These are phyloP conservation scores for Nemotelus nigrinus DNA, from an alignment of 2,888 invertebrate species.

Conservation along the genomic window DNA sequence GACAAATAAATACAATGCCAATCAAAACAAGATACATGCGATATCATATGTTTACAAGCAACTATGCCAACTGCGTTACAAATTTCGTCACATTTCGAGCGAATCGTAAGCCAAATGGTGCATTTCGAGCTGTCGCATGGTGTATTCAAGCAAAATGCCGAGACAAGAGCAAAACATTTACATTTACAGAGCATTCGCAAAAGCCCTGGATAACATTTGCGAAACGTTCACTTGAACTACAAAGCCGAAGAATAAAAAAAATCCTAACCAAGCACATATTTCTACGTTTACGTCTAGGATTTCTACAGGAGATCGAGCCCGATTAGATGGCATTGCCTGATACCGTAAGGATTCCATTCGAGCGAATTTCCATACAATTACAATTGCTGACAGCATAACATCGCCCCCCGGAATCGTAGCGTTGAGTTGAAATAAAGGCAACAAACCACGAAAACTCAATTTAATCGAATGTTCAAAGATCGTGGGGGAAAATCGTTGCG, in stretches of 20 bases:
- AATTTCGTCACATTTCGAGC: slow-evolving; percentile 15
- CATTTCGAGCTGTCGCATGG: slow-evolving; percentile 7
- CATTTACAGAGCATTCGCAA: slow-evolving; percentile 16
- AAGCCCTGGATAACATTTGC: slow-evolving; percentile 24
- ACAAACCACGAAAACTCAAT: slow-evolving; percentile 37
- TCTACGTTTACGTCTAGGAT: neutral
- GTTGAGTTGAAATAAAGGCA: slow-evolving; percentile 11
- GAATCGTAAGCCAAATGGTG: slow-evolving; percentile 21
- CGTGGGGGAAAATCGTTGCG: neutral
- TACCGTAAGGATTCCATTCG: slow-evolving; percentile 36
- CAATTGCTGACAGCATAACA: slow-evolving; percentile 38
- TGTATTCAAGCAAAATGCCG: slow-evolving; percentile 1
- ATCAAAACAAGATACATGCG: slow-evolving; percentile 6
- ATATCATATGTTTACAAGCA: slow-evolving; percentile 27
- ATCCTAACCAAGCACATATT: slow-evolving; percentile 28
- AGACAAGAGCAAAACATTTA: slow-evolving; percentile 1
- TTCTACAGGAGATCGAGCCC: slow-evolving; percentile 3
- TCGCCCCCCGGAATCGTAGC: neutral
- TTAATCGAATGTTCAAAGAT: slow-evolving; percentile 13
- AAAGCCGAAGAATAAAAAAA: neutral
- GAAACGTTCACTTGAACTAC: neutral
- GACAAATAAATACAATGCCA: neutral
- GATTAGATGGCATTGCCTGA: slow-evolving; percentile 40
- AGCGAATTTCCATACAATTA: slow-evolving; percentile 48
- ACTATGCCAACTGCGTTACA: neutral